phyloP scores from a whole-genome alignment of 2,113 vertebrate species.

The Gila orcuttii region DNA sequence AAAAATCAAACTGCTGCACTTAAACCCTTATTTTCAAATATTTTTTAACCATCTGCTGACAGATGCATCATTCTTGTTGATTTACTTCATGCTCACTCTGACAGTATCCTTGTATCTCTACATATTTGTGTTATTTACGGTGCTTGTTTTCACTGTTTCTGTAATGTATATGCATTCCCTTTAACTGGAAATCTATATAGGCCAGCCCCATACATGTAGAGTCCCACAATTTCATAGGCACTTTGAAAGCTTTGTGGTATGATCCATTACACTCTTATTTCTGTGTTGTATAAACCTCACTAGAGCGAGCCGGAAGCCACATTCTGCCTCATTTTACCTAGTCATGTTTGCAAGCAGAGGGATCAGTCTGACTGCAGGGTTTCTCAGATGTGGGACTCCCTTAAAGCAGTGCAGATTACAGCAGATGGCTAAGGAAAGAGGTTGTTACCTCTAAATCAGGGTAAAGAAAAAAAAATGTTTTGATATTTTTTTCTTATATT shows the following conservation, averaged over 20 bases:
- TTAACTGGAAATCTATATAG: slow-evolving; percentile 25
- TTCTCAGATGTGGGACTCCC: slow-evolving; percentile 35
- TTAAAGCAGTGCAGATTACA: slow-evolving; percentile 22
- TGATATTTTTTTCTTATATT: too few species aligned
- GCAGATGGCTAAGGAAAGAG: slow-evolving; percentile 15
- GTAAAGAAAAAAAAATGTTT: too few species aligned
- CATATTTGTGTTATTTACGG: background rate
- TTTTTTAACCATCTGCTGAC: too few species aligned
- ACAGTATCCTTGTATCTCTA: background rate
- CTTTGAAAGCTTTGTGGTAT: background rate
- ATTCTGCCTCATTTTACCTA: slow-evolving; percentile 49
- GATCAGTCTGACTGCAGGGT: slow-evolving; percentile 42
- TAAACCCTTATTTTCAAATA: too few species aligned
- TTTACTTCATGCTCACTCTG: too few species aligned
- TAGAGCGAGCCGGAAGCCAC: slow-evolving; percentile 3
- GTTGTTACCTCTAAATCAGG: background rate
- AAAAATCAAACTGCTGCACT: too few species aligned
- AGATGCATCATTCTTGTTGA: too few species aligned
- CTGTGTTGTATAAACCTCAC: background rate
- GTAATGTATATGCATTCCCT: background rate
- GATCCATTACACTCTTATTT: slow-evolving; percentile 16
- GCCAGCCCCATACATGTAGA: background rate
- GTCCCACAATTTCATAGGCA: background rate
- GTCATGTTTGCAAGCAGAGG: slow-evolving; percentile 23
- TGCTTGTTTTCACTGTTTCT: background rate